phyloP scores from a whole-genome alignment of 2,888 invertebrate genomes.

The Campoplex capitator region DNA sequence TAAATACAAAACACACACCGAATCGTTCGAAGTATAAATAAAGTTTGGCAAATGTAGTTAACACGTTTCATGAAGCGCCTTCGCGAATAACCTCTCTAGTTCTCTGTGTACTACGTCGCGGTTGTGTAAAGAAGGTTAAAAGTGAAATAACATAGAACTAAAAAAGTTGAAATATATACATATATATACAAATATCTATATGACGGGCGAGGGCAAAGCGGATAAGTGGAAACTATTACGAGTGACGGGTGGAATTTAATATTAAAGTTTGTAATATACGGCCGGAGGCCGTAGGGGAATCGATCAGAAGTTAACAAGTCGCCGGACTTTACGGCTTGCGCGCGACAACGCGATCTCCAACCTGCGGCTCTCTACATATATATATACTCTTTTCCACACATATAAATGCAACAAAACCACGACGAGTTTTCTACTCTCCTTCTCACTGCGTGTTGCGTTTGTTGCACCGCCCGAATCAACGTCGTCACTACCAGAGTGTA shows the following conservation, averaged over 20 bases:
- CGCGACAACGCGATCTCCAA: slow-evolving; percentile 69
- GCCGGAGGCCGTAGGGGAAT: slow-evolving; percentile 74
- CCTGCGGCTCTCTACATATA: not conserved
- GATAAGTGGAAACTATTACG: slow-evolving; percentile 76
- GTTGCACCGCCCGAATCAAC: slow-evolving; percentile 29
- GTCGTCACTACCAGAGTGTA: not conserved
- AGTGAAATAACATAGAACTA: no score
- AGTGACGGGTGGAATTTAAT: slow-evolving; percentile 79
- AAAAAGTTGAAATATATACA: not conserved
- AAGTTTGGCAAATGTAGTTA: slow-evolving; percentile 54
- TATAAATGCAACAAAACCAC: slow-evolving; percentile 14
- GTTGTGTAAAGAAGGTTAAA: no score
- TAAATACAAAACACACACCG: slow-evolving; percentile 16
- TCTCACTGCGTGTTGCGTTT: not conserved
- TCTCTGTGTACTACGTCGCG: no score
- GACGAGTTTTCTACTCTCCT: slow-evolving; percentile 7
- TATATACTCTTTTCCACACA: slow-evolving; percentile 18
- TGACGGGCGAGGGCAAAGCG: slow-evolving; percentile 63
- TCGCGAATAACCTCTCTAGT: no score
- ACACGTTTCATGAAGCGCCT: no score
- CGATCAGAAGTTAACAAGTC: slow-evolving; percentile 81
- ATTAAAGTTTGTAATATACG: slow-evolving; percentile 79
- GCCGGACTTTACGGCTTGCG: slow-evolving; percentile 78
- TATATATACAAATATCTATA: slow-evolving; percentile 19
- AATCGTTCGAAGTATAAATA: slow-evolving; percentile 62